Conservation (phyloP, 2,888 invertebrate species). For the Tigriopus californicus region DNA sequence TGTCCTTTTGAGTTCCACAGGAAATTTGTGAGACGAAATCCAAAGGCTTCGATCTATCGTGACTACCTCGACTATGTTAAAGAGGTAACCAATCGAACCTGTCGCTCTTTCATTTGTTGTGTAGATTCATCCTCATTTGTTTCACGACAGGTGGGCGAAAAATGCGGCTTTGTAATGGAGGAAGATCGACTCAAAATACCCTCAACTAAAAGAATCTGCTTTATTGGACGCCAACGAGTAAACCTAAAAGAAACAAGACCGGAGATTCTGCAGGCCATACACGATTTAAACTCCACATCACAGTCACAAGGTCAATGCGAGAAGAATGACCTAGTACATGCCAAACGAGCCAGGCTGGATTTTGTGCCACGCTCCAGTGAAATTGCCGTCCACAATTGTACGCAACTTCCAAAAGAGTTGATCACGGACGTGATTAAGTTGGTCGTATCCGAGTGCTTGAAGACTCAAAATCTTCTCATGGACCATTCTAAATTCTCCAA, state of each 20-base stretch:
- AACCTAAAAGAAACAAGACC: constrained; percentile 28
- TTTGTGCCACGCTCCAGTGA: constrained; percentile 45
- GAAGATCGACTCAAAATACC: constrained; percentile 81
- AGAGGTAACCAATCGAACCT: too few relatives aligned
- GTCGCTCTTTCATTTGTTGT: too few relatives aligned
- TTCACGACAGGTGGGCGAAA: background rate
- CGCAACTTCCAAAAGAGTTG: constrained; percentile 47
- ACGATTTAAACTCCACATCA: too few relatives aligned
- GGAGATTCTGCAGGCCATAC: constrained; percentile 24
- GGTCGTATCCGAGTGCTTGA: constrained; percentile 42
- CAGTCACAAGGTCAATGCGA: constrained; percentile 29
- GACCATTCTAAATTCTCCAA: background rate
- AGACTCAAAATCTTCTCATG: constrained; percentile 19
- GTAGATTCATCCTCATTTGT: too few relatives aligned
- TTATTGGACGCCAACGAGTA: constrained; percentile 37
- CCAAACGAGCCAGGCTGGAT: constrained; percentile 23
- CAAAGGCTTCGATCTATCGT: constrained; percentile 32
- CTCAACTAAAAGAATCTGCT: constrained; percentile 75
- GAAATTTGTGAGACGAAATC: constrained; percentile 54
- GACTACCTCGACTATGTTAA: constrained; percentile 32
- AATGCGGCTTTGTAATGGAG: constrained; percentile 44
- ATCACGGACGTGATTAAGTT: constrained; percentile 41
- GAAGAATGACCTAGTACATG: constrained; percentile 18
- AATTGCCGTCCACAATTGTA: constrained; percentile 68
- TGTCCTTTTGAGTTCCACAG: constrained; percentile 82